Conservation (phyloP, 2,797 vertebrate species). For the Gymnocypris eckloni region DNA sequence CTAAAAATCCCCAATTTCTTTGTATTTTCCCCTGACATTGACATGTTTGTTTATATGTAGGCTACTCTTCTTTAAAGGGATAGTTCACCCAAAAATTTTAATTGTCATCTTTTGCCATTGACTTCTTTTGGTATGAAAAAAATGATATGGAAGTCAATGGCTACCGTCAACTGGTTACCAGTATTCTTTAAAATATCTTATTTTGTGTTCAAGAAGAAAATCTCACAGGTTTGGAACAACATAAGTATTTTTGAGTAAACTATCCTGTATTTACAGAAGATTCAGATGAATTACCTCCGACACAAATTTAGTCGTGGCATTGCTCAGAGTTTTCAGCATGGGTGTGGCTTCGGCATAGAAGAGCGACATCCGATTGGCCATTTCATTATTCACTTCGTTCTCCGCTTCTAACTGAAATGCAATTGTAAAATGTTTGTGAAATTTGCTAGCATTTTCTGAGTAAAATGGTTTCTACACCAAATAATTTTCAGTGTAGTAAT, state of each 20-base stretch:
- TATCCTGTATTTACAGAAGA: background rate
- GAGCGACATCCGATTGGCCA: slow-evolving; percentile 94
- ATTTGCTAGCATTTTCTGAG: background rate
- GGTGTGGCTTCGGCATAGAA: slow-evolving; percentile 92
- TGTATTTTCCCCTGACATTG: background rate
- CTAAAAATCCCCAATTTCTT: background rate
- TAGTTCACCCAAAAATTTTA: background rate
- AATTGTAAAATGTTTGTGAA: slow-evolving; percentile 27
- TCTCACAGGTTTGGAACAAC: background rate
- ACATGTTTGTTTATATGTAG: background rate
- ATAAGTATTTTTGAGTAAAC: background rate
- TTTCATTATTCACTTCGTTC: slow-evolving; percentile 92
- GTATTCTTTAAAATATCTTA: background rate
- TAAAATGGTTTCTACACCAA: background rate
- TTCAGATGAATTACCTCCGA: slow-evolving; percentile 80
- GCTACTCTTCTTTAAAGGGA: background rate
- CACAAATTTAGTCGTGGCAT: slow-evolving; percentile 92
- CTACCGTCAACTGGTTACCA: background rate
- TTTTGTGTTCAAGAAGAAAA: background rate
- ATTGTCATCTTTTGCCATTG: background rate
- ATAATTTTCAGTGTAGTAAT: background rate
- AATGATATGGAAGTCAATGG: background rate
- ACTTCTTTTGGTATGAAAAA: background rate
- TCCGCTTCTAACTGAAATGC: slow-evolving; percentile 84
- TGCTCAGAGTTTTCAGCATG: slow-evolving; percentile 93